Base-by-base conservation (phyloP, 2,113 vertebrate species). In the Thermophis baileyi region DNA sequence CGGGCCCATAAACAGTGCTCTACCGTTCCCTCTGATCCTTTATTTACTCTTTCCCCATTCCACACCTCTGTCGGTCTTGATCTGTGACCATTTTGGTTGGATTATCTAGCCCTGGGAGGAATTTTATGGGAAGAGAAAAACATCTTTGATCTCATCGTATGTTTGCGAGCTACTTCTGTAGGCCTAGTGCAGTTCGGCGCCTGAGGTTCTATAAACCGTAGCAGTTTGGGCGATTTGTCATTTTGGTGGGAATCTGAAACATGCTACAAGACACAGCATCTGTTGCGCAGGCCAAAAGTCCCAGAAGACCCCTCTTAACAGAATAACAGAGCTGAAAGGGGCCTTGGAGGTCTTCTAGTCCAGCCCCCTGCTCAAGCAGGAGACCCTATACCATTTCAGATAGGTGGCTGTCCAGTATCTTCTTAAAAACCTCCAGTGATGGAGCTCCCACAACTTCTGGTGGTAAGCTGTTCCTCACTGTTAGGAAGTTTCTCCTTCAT, bases 1-100 rank as follows among this genome's bases (percentile, higher is more conserved):
- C 53, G 96, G 96, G 92, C 57, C 91, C 91, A 94, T 96, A 97
- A 97, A 97, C 96, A 96, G 30, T 50, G 88, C 40, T 27, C 25
- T 93, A 93, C 25, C 25, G 20, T 54, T 86, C 95, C 93, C 87
- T 88, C 51, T 50, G 92, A 4, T 51, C 90, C 25, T 0, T 92
- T 94, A 94, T 95, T 96, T 95, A 89, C 89, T 92, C 91, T 86
- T 12, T 96, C 93, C 69, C 74, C 88, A 60, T 51, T 85, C 91
- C 87, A 1, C 90, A 87, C 88, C 49, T 89, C 63, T 93, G 69
- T 6, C 46, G 1, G 53, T 86, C 88, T 94, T 35, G 22, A 20
- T 85, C 90, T 46, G 9, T 63, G 85, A 5, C 88, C 74, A 60
- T 53, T 69, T 91, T 74, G 93, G 89, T 25, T 90, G n/a, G 92